Percentiles rank a stretch among this genome's conserved stretches.
Evolutionary conservation across 2,113 vertebrate genomes (phyloP).

Genomic region (Neotoma lepida): DNA sequence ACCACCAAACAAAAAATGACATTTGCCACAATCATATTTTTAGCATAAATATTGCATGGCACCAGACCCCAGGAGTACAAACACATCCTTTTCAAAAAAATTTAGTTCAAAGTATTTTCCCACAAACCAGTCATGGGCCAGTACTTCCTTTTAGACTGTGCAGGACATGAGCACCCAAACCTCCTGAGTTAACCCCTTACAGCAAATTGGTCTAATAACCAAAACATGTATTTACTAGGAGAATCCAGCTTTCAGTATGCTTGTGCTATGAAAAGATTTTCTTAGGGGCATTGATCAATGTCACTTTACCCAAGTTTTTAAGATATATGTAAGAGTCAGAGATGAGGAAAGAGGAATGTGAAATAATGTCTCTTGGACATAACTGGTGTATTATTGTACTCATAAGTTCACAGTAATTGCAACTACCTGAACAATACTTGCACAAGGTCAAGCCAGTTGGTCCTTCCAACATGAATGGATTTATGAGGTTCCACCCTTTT

Average conservation of each 20-base stretch:
- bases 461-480: too few species aligned
- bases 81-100: too few species aligned
- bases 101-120: not conserved
- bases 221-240: not conserved
- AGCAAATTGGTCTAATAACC: not conserved
- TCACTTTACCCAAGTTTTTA: not conserved
- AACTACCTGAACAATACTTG: not conserved
- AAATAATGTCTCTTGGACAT: not conserved
- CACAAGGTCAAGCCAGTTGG: not conserved
- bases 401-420: not conserved
- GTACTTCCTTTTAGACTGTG: not conserved
- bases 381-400: too few species aligned
- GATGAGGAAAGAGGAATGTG: not conserved
- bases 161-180: fast-evolving
- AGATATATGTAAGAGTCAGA: too few species aligned
- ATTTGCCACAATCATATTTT: not conserved
- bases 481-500: too few species aligned
- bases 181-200: not conserved
- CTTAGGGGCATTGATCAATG: not conserved
- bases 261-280: not conserved
- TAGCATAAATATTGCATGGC: not conserved
- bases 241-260: not conserved
- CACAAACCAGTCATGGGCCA: not conserved
- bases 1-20: not conserved
- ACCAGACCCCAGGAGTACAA: not conserved